Evolutionary conservation across 2,113 vertebrate species (phyloP).

Genomic region (Tachysurus vachellii): DNA sequence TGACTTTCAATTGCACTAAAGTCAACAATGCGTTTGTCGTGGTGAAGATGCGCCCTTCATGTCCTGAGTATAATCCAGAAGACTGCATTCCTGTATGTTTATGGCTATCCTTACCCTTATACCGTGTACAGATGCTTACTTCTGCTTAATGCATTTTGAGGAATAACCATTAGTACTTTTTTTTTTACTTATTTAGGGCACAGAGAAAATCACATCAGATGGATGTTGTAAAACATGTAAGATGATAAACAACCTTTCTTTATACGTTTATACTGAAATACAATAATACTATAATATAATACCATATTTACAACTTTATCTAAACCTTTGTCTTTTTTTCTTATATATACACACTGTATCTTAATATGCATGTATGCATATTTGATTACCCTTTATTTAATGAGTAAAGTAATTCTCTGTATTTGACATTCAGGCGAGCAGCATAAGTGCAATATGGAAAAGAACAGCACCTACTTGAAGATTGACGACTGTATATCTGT

Average conservation of each 20-base stretch:
- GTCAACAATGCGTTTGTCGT: slow-evolving; percentile 51
- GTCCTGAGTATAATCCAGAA: slow-evolving; percentile 57
- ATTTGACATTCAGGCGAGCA: slow-evolving; percentile 59
- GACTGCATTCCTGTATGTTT: slow-evolving; percentile 71
- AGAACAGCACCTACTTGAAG: slow-evolving; percentile 66
- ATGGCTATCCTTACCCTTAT: background rate
- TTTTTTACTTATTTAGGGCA: slow-evolving; percentile 65
- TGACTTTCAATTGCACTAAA: slow-evolving; percentile 67
- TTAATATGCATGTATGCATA: background rate
- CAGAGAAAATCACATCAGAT: slow-evolving; percentile 58
- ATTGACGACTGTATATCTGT: slow-evolving; percentile 69
- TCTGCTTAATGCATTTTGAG: background rate
- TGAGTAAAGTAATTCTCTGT: background rate
- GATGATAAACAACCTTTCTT: slow-evolving; percentile 45
- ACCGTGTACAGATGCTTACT: background rate
- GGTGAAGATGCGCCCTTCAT: slow-evolving; percentile 38
- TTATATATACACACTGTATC: no score
- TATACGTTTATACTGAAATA: background rate
- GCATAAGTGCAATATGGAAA: slow-evolving; percentile 67
- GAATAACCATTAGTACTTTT: background rate
- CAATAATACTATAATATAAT: background rate
- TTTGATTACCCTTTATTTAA: background rate
- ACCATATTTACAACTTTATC: background rate
- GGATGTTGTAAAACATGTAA: slow-evolving; percentile 76
- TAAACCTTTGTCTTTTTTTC: background rate